Conservation (phyloP, 2,113 vertebrate species). For the Melozone crissalis region DNA sequence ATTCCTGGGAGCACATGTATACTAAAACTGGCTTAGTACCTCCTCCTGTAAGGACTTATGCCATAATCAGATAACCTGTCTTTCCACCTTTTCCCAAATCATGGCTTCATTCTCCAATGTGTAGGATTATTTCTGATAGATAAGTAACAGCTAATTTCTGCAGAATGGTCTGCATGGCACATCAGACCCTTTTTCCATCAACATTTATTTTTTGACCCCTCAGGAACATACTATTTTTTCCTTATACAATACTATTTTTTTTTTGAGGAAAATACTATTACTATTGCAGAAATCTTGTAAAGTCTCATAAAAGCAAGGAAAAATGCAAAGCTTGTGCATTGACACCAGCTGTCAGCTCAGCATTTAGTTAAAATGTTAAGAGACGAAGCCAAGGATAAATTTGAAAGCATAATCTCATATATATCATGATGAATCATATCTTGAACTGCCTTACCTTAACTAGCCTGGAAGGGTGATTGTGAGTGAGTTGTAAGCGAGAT, state of each 20-base stretch:
- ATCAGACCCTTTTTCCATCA: not conserved
- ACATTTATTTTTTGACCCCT: not conserved
- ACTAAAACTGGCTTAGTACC: not conserved
- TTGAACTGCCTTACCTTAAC: slow-evolving; percentile 44
- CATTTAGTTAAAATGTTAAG: slow-evolving; percentile 61
- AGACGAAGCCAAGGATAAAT: slow-evolving; percentile 55
- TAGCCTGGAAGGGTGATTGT: slow-evolving; percentile 28
- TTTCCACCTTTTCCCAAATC: not conserved
- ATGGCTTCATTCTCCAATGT: not conserved
- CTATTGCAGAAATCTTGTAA: not conserved
- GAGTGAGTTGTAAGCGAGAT: not conserved
- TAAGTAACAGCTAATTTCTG: not conserved
- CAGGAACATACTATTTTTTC: not conserved
- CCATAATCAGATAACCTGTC: not conserved
- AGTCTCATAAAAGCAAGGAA: not conserved
- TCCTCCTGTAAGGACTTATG: not conserved
- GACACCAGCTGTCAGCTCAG: slow-evolving; percentile 65
- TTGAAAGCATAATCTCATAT: slow-evolving; percentile 60
- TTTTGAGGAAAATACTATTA: not conserved
- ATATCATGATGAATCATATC: slow-evolving; percentile 53
- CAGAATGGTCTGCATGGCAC: not conserved
- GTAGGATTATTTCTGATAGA: not conserved
- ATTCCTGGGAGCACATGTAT: not conserved
- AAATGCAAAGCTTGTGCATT: not conserved
- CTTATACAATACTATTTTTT: not conserved